Percentiles rank a stretch among this genome's conserved stretches.
Conservation (phyloP, 2,888 invertebrate species). For the Pteria penguin region DNA sequence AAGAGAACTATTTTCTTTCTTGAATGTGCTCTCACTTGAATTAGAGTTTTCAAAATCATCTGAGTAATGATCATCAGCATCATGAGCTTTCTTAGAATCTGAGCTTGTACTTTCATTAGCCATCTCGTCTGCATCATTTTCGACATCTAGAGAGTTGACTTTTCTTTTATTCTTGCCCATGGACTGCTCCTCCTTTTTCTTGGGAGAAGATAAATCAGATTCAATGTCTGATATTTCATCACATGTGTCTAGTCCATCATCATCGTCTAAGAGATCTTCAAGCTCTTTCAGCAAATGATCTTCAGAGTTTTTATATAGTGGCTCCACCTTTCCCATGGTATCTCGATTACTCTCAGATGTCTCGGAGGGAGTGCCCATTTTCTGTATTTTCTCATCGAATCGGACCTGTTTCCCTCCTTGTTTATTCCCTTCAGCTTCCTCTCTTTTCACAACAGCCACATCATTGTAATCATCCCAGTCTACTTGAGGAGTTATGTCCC, state of each 20-base stretch:
- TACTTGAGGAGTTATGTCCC: slow-evolving; percentile 4
- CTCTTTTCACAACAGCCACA: neutral
- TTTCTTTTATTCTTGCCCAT: neutral
- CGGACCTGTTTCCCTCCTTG: slow-evolving; percentile 22
- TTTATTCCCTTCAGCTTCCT: neutral
- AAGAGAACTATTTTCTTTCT: neutral
- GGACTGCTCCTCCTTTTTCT: neutral
- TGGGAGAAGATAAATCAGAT: slow-evolving; percentile 34
- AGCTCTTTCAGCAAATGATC: neutral
- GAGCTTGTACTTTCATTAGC: neutral
- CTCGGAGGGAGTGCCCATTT: slow-evolving; percentile 29
- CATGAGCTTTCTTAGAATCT: neutral
- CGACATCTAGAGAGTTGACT: neutral
- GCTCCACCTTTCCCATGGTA: neutral
- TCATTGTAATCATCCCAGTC: slow-evolving; percentile 19
- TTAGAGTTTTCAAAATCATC: slow-evolving; percentile 35
- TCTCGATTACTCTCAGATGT: slow-evolving; percentile 18
- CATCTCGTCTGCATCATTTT: neutral
- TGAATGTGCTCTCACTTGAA: slow-evolving; percentile 10
- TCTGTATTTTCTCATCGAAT: slow-evolving; percentile 31
- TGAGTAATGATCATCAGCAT: slow-evolving; percentile 22
- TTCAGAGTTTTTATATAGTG: neutral
- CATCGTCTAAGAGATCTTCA: slow-evolving; percentile 5
- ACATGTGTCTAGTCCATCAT: slow-evolving; percentile 39
- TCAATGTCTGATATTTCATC: slow-evolving; percentile 47